A percentile compares a stretch with the other conserved stretches of the same genome.
phyloP scores from a whole-genome alignment of 2,888 invertebrate species.

The Thera obeliscata region DNA sequence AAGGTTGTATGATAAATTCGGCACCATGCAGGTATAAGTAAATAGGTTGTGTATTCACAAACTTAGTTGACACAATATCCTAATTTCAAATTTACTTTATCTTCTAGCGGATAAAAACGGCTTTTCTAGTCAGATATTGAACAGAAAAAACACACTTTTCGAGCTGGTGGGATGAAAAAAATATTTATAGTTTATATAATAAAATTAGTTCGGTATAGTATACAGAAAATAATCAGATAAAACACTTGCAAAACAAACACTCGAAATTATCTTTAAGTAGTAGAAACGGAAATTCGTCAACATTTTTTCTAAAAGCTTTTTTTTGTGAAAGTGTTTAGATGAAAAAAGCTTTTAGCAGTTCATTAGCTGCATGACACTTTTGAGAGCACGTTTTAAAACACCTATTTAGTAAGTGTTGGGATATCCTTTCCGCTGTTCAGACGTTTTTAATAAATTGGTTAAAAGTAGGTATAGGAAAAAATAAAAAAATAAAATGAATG shows the following conservation, averaged over 20 bases:
- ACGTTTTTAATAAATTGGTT: constrained; percentile 16
- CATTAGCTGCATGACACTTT: constrained; percentile 39
- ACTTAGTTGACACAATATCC: too few species aligned
- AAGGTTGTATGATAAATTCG: too few species aligned
- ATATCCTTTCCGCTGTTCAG: constrained; percentile 13
- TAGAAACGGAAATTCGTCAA: constrained; percentile 30
- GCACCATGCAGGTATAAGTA: too few species aligned
- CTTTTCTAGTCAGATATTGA: too few species aligned
- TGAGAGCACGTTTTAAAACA: constrained; percentile 14
- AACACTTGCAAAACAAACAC: constrained; percentile 6
- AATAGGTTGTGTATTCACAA: too few species aligned
- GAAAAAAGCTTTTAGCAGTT: constrained; percentile 43
- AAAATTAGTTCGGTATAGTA: too few species aligned
- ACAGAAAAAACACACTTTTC: too few species aligned
- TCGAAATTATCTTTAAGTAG: constrained; percentile 3
- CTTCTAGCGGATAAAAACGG: too few species aligned
- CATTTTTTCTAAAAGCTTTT: constrained; percentile 23
- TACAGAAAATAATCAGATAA: constrained; percentile 5
- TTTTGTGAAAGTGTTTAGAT: constrained; percentile 18
- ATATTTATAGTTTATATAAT: too few species aligned
- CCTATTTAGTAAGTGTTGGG: constrained; percentile 20
- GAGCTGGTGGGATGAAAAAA: too few species aligned
- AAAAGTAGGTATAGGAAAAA: too few species aligned
- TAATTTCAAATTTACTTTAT: too few species aligned
- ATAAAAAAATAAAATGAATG: neutral